These are phyloP conservation scores for Karalla daura DNA, from an alignment of 2,797 vertebrate species.

Conservation along the genomic window DNA sequence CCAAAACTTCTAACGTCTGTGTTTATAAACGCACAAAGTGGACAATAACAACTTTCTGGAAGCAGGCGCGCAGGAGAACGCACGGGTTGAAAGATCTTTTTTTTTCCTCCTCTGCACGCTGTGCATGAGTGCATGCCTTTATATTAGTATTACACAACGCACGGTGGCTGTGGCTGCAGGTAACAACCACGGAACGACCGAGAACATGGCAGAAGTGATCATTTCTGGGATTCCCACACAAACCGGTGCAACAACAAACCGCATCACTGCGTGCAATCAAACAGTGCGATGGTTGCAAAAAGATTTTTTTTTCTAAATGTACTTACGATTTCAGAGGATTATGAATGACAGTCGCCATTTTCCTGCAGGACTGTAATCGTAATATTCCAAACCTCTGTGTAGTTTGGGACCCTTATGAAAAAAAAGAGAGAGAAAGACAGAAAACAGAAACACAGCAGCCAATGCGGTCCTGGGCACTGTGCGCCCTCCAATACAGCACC, in stretches of 20 bases:
- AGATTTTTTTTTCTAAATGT: conserved; percentile 44
- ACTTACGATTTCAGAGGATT: conserved; percentile 99
- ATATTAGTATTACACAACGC: conserved; percentile 1
- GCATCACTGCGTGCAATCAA: neutral
- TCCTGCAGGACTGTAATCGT: conserved; percentile 94
- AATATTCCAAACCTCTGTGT: conserved; percentile 97
- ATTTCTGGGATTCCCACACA: conserved; percentile 9
- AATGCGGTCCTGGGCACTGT: conserved; percentile 86
- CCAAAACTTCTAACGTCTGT: conserved; percentile 42
- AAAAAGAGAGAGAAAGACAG: conserved; percentile 47
- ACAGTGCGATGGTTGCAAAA: neutral
- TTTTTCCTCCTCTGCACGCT: conserved; percentile 17
- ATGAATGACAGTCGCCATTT: conserved; percentile 99
- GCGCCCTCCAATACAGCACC: conserved; percentile 85
- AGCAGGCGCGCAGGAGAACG: conserved; percentile 22
- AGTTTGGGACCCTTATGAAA: conserved; percentile 93
- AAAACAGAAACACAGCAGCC: conserved; percentile 77
- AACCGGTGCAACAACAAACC: neutral
- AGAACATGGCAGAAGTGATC: conserved; percentile 17
- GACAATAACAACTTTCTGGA: conserved; percentile 55
- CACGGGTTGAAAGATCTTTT: conserved; percentile 14
- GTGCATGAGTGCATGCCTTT: conserved; percentile 33
- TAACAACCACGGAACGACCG: conserved; percentile 25
- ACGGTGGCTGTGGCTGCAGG: conserved; percentile 46
- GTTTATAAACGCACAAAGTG: neutral